These are phyloP conservation scores for Eupithecia exiguata DNA, from an alignment of 2,888 invertebrate genomes.

Conservation along the genomic window DNA sequence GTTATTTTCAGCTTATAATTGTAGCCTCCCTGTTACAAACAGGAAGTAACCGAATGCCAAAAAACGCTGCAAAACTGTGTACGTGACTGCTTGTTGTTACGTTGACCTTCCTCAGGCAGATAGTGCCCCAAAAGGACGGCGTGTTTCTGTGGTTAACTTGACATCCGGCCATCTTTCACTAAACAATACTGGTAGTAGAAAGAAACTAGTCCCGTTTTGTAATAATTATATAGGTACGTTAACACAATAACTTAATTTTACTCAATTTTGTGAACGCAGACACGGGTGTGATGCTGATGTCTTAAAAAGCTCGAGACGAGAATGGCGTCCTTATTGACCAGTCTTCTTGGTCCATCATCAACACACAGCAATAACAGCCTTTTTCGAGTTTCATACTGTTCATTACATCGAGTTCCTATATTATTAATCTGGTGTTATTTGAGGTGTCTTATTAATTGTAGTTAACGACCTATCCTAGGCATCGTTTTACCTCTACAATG, in stretches of 20 bases:
- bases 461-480: not conserved
- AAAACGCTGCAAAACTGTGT: not conserved
- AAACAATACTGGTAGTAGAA: not conserved
- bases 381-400: not conserved
- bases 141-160: not conserved
- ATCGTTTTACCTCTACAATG: not conserved
- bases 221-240: not conserved
- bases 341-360: not conserved
- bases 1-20: not conserved
- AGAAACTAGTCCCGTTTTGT: not conserved
- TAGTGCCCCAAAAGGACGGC: not conserved
- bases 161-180: not conserved
- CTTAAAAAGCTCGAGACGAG: not conserved
- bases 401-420: not conserved
- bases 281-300: not conserved
- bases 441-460: no score
- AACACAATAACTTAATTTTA: no score
- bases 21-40: not conserved
- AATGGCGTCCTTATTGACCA: not conserved
- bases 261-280: slow-evolving; percentile 4
- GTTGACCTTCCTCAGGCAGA: not conserved
- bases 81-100: not conserved
- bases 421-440: not conserved
- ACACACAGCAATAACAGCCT: no score
- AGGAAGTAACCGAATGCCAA: not conserved